These are phyloP conservation scores for Drosophila testacea DNA, from an alignment of 2,888 invertebrate species.

Conservation along the genomic window DNA sequence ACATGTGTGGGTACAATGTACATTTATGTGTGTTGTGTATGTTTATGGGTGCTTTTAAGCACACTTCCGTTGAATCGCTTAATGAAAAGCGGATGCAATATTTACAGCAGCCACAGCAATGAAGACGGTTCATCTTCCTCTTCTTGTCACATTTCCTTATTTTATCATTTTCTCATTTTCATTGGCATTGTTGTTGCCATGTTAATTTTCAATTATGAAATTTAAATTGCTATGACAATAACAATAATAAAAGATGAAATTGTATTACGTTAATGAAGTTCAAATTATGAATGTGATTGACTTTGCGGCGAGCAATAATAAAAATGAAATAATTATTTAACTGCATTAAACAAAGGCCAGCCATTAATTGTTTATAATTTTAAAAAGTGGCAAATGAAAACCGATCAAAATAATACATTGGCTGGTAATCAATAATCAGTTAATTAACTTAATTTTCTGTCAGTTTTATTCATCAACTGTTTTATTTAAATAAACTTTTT, in stretches of 20 bases:
- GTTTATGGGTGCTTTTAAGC: constrained; percentile 31
- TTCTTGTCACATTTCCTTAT: not conserved
- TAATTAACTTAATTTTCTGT: no score
- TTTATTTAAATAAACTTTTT: not conserved
- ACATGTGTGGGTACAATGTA: constrained; percentile 13
- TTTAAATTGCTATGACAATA: constrained; percentile 53
- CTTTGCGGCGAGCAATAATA: constrained; percentile 1
- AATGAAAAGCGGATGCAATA: constrained; percentile 56
- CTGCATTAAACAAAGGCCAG: constrained; percentile 15
- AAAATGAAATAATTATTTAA: constrained; percentile 20
- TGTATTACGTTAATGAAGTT: constrained; percentile 39
- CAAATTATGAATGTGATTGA: constrained; percentile 25
- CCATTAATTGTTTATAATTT: constrained; percentile 13
- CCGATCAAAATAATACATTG: no score
- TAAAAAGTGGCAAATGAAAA: not conserved
- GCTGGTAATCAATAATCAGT: no score
- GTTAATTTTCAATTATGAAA: constrained; percentile 59
- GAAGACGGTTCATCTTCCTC: constrained; percentile 6
- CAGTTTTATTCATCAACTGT: no score
- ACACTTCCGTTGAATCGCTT: constrained; percentile 53
- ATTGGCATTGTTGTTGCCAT: constrained; percentile 13
- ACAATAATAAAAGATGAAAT: constrained; percentile 28
- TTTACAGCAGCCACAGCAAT: constrained; percentile 13
- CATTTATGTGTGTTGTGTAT: not conserved
- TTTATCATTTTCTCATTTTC: constrained; percentile 11